These are phyloP conservation scores for Adineta ricciae DNA, from an alignment of 2,888 invertebrate genomes.

Conservation along the genomic window DNA sequence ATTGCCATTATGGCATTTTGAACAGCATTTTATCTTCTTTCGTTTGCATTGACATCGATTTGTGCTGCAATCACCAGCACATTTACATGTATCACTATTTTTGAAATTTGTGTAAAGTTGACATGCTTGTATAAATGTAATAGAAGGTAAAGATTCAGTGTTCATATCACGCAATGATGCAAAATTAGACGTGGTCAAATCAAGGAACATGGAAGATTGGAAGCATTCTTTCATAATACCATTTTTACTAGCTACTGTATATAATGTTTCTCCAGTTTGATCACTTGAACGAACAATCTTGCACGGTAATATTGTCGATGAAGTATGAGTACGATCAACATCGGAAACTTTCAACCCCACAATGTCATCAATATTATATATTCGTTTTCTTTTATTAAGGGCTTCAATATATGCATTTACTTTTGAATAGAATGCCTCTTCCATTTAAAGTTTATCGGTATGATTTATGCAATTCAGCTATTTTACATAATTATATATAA, in stretches of 20 bases:
- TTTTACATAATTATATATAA: too few relatives aligned
- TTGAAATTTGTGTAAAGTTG: neutral
- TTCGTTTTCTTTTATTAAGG: neutral
- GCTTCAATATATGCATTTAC: neutral
- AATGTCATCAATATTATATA: too few relatives aligned
- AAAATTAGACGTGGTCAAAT: too few relatives aligned
- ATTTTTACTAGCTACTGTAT: too few relatives aligned
- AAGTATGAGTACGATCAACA: too few relatives aligned
- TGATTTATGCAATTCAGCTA: neutral
- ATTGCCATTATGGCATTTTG: neutral
- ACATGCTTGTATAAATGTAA: neutral
- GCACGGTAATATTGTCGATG: too few relatives aligned
- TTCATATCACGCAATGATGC: too few relatives aligned
- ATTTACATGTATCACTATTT: neutral
- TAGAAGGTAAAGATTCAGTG: neutral
- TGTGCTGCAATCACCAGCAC: neutral
- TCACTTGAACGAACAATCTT: too few relatives aligned
- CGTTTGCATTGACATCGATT: neutral
- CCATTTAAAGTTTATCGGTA: neutral
- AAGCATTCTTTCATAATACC: too few relatives aligned
- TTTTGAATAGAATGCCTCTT: neutral
- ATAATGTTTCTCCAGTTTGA: too few relatives aligned
- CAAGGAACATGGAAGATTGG: too few relatives aligned
- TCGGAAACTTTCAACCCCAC: too few relatives aligned
- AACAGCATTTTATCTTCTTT: neutral